Evolutionary conservation across 2,113 vertebrate species (phyloP), one percentile per base, ranked within the genome.

Genomic region (crab-eating macaque (Macaca fascicularis)): DNA sequence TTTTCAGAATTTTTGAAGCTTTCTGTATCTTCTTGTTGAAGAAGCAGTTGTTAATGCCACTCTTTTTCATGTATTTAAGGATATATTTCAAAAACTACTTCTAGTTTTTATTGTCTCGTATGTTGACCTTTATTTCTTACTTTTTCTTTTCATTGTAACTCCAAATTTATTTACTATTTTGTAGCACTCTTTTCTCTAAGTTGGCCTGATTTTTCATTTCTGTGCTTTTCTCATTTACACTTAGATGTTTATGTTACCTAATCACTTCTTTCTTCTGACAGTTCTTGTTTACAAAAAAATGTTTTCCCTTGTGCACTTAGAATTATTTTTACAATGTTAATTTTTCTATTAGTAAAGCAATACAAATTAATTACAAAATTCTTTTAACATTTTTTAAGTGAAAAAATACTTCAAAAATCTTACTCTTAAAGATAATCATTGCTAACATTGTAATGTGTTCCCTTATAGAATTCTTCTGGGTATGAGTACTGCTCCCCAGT

Each of bases 231-330:
- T 75, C 11, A 67, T 52, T n/a, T 94, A 84, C 75, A 79, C 45
- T 97, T 84, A 80, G 35, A 80, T 59, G 76, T 32, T 74, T 80
- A 72, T 25, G 32, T 40, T 80, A 91, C 25, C 90, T 74, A 90
- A 75, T 89, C 52, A 93, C 45, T 38, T 90, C 64, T 84, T 90
- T 96, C 82, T 64, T 88, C 45, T 55, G 13, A 55, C 20, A 74
- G 35, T 52, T 83, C 38, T 67, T 32, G 83, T 94, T 78, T 80
- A 79, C 11, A 74, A 83, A 93, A 83, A 91, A 97, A n/a, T 57
- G 80, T 93, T 87, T 93, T 52, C 43, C 45, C 27, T 30, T 67
- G 43, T 89, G 20, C n/a, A 57, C 48, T 69, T 84, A 74, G 59
- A 86, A 90, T 83, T 64, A 72, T 57, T 90, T 93, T 50, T 50